A percentile compares a stretch with the other conserved stretches of the same genome.
phyloP scores from a whole-genome alignment of 2,797 vertebrate genomes.

The Arrhamphus sclerolepis region DNA sequence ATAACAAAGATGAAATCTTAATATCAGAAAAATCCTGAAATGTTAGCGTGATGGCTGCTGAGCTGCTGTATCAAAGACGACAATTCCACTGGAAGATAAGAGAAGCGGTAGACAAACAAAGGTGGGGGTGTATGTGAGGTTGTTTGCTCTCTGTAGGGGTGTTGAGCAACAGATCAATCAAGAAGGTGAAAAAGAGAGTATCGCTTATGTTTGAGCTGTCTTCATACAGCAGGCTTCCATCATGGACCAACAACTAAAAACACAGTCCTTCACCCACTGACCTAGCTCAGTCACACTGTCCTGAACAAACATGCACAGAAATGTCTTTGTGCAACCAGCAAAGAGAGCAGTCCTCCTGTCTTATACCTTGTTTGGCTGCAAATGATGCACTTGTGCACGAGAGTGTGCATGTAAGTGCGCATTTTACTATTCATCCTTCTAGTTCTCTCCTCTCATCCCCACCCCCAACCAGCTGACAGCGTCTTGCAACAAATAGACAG shows the following conservation, averaged over 20 bases:
- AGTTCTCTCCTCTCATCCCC: slow-evolving; percentile 26
- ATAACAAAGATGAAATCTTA: slow-evolving; percentile 43
- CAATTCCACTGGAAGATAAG: slow-evolving; percentile 46
- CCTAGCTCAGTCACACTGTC: slow-evolving; percentile 53
- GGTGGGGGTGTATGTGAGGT: background rate
- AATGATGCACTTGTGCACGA: slow-evolving; percentile 35
- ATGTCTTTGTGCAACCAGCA: slow-evolving; percentile 31
- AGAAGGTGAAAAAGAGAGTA: slow-evolving; percentile 34
- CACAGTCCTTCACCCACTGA: slow-evolving; percentile 61
- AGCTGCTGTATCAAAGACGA: slow-evolving; percentile 50
- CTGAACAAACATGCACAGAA: slow-evolving; percentile 37
- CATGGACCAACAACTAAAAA: slow-evolving; percentile 67
- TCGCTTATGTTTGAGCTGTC: slow-evolving; percentile 63
- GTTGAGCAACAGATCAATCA: slow-evolving; percentile 42
- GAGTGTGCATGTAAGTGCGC: slow-evolving; percentile 33
- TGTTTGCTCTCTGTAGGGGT: background rate
- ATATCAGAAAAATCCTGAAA: slow-evolving; percentile 60
- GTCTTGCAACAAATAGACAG: slow-evolving; percentile 70
- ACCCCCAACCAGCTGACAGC: slow-evolving; percentile 60
- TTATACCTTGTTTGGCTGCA: slow-evolving; percentile 47
- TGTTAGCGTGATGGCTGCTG: slow-evolving; percentile 34
- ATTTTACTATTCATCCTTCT: slow-evolving; percentile 71
- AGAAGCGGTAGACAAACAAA: slow-evolving; percentile 28
- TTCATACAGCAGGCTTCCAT: slow-evolving; percentile 76
- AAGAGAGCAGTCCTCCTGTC: slow-evolving; percentile 48